Percentiles rank a stretch among this genome's conserved stretches.
Evolutionary conservation across 2,888 invertebrate genomes (phyloP).

Genomic region (Perdita meconis): DNA sequence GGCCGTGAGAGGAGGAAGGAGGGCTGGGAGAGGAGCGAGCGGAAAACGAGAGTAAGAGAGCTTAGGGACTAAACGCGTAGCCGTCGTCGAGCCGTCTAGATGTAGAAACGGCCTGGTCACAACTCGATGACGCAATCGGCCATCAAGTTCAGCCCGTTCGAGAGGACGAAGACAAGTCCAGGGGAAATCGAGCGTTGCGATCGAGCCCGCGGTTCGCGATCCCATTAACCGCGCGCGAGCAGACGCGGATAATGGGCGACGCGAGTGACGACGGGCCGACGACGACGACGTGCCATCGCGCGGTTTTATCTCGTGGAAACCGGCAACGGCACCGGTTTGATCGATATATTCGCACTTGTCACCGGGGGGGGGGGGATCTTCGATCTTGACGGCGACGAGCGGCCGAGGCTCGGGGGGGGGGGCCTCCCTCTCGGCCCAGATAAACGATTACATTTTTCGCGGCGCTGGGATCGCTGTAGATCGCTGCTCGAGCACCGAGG

Average conservation of each 20-base stretch:
- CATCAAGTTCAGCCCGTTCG: slow-evolving; percentile 62
- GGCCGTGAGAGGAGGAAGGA: not conserved
- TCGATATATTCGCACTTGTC: slow-evolving; percentile 59
- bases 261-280: slow-evolving; percentile 41
- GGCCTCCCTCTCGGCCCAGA: not conserved
- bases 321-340: slow-evolving; percentile 48
- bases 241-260: slow-evolving; percentile 59
- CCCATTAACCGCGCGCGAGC: slow-evolving; percentile 63
- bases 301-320: slow-evolving; percentile 49
- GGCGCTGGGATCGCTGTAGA: slow-evolving; percentile 20
- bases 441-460: slow-evolving; percentile 35
- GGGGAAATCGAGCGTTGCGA: slow-evolving; percentile 60
- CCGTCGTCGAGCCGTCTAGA: slow-evolving; percentile 52
- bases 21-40: not conserved
- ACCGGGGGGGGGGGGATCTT: slow-evolving; percentile 27
- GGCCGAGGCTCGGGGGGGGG: not conserved
- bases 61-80: slow-evolving; percentile 34
- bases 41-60: slow-evolving; percentile 44
- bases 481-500: slow-evolving; percentile 23
- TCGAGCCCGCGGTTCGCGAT: slow-evolving; percentile 61
- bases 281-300: slow-evolving; percentile 51
- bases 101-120: slow-evolving; percentile 60
- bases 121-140: slow-evolving; percentile 69
- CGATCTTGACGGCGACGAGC: slow-evolving; percentile 27
- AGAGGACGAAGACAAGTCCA: slow-evolving; percentile 58